Evolutionary conservation across 2,888 invertebrate species (phyloP).

Genomic region (Gonocerus acuteangulatus): DNA sequence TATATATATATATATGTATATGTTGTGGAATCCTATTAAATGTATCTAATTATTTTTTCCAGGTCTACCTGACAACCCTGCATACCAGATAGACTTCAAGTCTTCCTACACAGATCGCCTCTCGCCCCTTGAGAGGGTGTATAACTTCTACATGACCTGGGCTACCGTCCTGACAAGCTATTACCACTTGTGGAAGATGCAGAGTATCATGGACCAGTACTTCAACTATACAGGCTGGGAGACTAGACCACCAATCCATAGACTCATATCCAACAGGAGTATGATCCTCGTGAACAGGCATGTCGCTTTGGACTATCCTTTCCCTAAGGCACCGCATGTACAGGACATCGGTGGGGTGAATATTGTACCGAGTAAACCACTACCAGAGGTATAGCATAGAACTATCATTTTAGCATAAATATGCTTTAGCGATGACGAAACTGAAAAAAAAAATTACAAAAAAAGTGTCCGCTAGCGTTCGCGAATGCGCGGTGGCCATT

Average conservation of each 20-base stretch:
- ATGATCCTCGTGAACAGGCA: slow-evolving; percentile 34
- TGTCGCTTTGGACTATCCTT: slow-evolving; percentile 22
- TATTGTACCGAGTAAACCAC: slow-evolving; percentile 16
- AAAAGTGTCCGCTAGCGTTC: too few relatives aligned
- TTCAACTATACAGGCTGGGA: slow-evolving; percentile 34
- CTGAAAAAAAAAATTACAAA: too few relatives aligned
- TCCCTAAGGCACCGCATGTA: slow-evolving; percentile 28
- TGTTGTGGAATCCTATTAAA: too few relatives aligned
- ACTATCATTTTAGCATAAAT: too few relatives aligned
- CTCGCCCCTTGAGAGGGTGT: slow-evolving; percentile 18
- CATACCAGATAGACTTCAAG: slow-evolving; percentile 20
- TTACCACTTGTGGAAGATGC: too few relatives aligned
- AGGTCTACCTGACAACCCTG: slow-evolving; percentile 18
- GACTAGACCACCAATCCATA: too few relatives aligned
- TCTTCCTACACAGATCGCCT: slow-evolving; percentile 12
- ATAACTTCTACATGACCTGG: slow-evolving; percentile 14
- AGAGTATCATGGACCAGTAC: slow-evolving; percentile 27
- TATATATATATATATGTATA: too few relatives aligned
- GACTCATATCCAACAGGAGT: too few relatives aligned
- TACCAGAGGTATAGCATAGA: slow-evolving; percentile 37
- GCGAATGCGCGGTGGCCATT: too few relatives aligned
- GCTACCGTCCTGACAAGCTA: slow-evolving; percentile 18
- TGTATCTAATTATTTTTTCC: not conserved
- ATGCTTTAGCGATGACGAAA: too few relatives aligned
- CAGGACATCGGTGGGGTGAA: slow-evolving; percentile 30